Conservation (phyloP, 2,888 invertebrate species). For the Dysmachus trigonus region DNA sequence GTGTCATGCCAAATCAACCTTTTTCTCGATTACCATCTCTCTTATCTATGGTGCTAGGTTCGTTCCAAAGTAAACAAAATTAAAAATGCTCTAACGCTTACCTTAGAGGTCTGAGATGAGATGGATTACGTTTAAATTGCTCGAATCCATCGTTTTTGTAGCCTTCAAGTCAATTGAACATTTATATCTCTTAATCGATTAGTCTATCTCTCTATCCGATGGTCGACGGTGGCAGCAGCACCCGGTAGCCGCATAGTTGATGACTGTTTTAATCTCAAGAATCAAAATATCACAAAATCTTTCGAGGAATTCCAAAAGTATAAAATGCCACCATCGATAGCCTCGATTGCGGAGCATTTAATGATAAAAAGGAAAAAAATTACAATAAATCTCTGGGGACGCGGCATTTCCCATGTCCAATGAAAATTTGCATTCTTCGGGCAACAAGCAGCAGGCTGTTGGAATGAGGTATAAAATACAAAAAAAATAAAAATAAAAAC, state of each 20-base stretch:
- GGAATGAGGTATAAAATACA: neutral
- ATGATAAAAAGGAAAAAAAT: slow-evolving; percentile 3
- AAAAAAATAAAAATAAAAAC: neutral
- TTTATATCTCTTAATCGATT: neutral
- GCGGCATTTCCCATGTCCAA: slow-evolving; percentile 27
- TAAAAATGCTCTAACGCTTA: neutral
- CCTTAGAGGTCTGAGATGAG: neutral
- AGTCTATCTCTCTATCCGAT: neutral
- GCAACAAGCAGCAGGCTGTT: neutral
- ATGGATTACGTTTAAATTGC: neutral
- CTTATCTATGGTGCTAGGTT: neutral
- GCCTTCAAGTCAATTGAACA: neutral
- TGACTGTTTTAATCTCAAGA: slow-evolving; percentile 2
- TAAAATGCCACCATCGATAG: neutral
- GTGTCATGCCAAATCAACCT: neutral
- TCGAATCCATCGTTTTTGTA: neutral
- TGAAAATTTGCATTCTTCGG: slow-evolving; percentile 23
- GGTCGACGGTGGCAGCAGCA: neutral
- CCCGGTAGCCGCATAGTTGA: neutral
- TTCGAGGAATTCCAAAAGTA: neutral
- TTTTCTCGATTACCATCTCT: neutral
- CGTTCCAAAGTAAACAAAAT: neutral
- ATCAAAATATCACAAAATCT: slow-evolving; percentile 18
- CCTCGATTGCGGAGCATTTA: neutral
- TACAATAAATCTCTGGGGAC: slow-evolving; percentile 9